Percentiles rank a stretch among this genome's conserved stretches.
Conservation (phyloP, 2,797 vertebrate species). For the Petrocephalus schoutedeni region DNA sequence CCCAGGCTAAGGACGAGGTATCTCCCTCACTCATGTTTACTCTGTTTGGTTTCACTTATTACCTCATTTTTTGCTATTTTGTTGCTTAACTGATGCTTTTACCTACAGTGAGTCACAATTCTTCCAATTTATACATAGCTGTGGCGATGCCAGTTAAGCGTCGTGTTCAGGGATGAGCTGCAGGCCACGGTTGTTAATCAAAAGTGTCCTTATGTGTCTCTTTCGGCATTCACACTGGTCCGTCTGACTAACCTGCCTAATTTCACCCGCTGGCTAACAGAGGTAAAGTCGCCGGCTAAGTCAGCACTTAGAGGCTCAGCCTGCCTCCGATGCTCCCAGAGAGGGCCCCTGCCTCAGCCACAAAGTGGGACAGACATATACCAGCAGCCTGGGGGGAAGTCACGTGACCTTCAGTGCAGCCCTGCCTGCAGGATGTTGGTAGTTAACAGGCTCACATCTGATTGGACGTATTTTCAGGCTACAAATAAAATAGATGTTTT, state of each 20-base stretch:
- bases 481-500: not conserved
- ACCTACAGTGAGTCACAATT: not conserved
- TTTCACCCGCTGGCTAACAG: not conserved
- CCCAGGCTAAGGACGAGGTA: not conserved
- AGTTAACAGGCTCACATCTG: not conserved
- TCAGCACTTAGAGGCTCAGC: not conserved
- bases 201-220: not conserved
- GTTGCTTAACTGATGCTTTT: constrained; percentile 4
- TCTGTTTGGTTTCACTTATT: not conserved
- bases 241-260: not conserved
- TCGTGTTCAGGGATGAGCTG: not conserved
- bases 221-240: not conserved
- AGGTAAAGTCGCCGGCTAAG: not conserved
- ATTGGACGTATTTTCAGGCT: not conserved
- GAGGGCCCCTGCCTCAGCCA: not conserved
- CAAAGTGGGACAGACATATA: not conserved
- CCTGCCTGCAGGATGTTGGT: no score
- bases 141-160: not conserved
- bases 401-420: no score
- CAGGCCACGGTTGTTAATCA: not conserved
- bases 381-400: not conserved
- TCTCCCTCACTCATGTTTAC: not conserved
- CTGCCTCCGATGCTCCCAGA: not conserved
- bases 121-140: not conserved
- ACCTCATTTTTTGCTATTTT: not conserved